Base-by-base conservation (phyloP, 2,113 vertebrate genomes). In the Leuciscus idus region DNA sequence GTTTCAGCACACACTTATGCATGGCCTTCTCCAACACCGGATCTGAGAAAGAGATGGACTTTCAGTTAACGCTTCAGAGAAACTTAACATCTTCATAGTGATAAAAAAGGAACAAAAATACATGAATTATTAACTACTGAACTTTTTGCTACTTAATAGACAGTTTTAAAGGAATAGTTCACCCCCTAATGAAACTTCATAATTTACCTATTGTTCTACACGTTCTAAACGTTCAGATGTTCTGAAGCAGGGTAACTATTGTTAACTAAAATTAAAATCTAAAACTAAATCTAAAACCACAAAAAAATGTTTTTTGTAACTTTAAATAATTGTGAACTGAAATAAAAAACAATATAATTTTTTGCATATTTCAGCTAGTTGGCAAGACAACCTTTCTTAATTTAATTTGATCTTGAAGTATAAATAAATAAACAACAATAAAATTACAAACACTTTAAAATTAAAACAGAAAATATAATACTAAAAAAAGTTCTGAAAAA, bases 1-100 rank as follows among this genome's bases (percentile, higher is more conserved):
- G 97, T 90, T 99, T 99, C 92, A 99, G 88, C 89, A 99, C 97
- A 88, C 98, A 98, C 89, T 98, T 98, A 89, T 98, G 97, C 97
- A 99, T 98, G 90, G 98, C 97, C 84, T 97, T 98, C 91, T 99
- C 98, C 90, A 99, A 91, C 39, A 99, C 95, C 50, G 94, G 93
- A 93, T 98, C 97, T 99, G 95, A 59, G 4, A 78, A 39, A 81
- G 33, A 85, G 61, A 72, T 36, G 17, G 66, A 36, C 30, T 21
- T 36, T 72, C 36, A 23, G 68, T 72, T 72, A 1, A 70, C 8
- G 6, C 15, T 19, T 68, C 2, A 33, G 64, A 68, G 64, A 33
- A 30, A 19, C 19, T 19, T 33, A 30, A 1, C 66, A 68, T 68
- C 30, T 36, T 68, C 66, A 68, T 19, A 68, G 64, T 57, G 19